These are phyloP conservation scores for Zaprionus nigranus DNA, from an alignment of 1,140 invertebrate species.

Conservation along the genomic window DNA sequence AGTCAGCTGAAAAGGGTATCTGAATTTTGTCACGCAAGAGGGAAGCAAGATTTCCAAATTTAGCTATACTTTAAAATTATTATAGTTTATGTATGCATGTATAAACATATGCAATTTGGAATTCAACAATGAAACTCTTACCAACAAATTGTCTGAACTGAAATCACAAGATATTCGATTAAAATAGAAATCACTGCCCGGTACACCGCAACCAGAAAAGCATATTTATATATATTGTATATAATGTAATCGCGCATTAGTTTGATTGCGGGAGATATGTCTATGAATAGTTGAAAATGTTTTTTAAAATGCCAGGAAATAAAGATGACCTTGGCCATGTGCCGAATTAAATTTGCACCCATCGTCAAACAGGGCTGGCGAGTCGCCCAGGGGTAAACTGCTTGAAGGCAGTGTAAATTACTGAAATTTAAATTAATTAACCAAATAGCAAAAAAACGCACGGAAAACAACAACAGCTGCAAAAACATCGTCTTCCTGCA, in stretches of 20 bases:
- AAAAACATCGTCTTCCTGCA: constrained; percentile 53
- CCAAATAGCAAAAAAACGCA: constrained; percentile 31
- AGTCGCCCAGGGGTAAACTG: not conserved
- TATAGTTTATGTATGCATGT: not conserved
- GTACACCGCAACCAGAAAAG: not conserved
- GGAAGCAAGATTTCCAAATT: not conserved
- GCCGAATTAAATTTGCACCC: constrained; percentile 17
- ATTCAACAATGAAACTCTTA: not conserved
- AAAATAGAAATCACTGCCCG: not conserved
- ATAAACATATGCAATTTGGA: not conserved
- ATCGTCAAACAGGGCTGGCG: constrained; percentile 6
- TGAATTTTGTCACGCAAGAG: constrained; percentile 14
- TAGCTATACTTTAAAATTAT: not conserved
- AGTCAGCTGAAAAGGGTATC: constrained; percentile 6
- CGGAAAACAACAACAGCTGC: constrained; percentile 43
- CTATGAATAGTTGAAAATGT: constrained; percentile 51
- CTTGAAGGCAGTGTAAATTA: constrained; percentile 13
- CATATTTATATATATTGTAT: constrained; percentile 4
- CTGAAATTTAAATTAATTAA: constrained; percentile 25
- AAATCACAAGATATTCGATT: constrained; percentile 1
- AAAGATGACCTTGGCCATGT: constrained; percentile 50
- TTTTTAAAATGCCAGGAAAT: constrained; percentile 32
- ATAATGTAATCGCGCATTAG: constrained; percentile 64
- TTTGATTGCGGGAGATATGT: constrained; percentile 50
- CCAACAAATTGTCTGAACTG: not conserved